Evolutionary conservation across 1,140 invertebrate species (phyloP).

Genomic region (Notospermus geniculatus): DNA sequence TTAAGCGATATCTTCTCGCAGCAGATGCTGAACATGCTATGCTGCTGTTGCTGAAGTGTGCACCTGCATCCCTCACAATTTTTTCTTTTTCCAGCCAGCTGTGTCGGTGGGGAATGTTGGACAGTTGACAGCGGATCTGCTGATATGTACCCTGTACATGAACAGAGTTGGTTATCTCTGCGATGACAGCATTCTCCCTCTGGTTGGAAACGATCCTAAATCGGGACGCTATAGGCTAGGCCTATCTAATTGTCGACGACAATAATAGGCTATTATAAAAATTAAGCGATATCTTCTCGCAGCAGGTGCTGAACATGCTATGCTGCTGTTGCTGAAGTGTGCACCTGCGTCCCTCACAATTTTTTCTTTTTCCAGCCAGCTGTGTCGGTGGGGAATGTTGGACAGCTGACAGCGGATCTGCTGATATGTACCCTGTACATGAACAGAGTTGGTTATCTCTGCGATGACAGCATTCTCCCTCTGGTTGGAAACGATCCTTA

Average conservation of each 20-base stretch:
- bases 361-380: constrained; percentile 66
- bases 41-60: no score
- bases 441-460: constrained; percentile 64
- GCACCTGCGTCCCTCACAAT: constrained; percentile 13
- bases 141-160: constrained; percentile 67
- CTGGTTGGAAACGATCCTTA: constrained; percentile 71
- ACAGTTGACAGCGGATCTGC: constrained; percentile 71
- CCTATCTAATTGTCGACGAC: no score
- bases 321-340: no score
- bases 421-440: constrained; percentile 67
- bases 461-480: constrained; percentile 67
- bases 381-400: constrained; percentile 78
- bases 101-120: constrained; percentile 79
- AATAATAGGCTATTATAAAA: no score
- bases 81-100: constrained; percentile 66
- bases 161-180: constrained; percentile 65
- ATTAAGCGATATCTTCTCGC: no score
- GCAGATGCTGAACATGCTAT: no score
- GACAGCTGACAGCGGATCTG: constrained; percentile 72
- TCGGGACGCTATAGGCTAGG: no score
- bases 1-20: no score
- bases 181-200: constrained; percentile 66
- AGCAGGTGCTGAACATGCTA: no score
- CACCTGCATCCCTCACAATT: no score
- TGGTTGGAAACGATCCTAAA: constrained; percentile 72